Conservation (phyloP, 2,797 vertebrate genomes). For the Squalus acanthias region DNA sequence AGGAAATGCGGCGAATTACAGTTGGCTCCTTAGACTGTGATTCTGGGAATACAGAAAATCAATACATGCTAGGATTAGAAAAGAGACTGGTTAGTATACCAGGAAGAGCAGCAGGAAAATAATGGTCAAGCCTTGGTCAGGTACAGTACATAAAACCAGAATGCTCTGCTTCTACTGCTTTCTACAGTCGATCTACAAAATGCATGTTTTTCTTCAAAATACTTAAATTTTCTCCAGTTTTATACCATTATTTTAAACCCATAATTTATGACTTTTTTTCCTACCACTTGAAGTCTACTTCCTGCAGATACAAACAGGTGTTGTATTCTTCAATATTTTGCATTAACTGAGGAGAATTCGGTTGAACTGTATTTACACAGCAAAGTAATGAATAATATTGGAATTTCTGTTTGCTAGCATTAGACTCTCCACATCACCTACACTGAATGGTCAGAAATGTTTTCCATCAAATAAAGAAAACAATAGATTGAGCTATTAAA, state of each 20-base stretch:
- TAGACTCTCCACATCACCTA: background rate
- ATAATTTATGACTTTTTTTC: background rate
- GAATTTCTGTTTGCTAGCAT: background rate
- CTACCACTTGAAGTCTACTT: background rate
- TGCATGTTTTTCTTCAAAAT: background rate
- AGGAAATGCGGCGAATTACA: conserved; percentile 79
- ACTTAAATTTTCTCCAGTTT: background rate
- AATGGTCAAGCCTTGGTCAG: background rate
- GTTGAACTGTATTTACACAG: background rate
- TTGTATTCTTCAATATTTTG: background rate
- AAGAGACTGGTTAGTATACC: conserved; percentile 45
- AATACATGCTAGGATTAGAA: conserved; percentile 55
- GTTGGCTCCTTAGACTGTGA: conserved; percentile 75
- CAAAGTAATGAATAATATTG: background rate
- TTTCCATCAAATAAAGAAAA: background rate
- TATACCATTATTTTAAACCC: background rate
- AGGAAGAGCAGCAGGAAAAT: conserved; percentile 36
- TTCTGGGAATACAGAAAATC: conserved; percentile 61
- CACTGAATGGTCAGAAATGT: background rate
- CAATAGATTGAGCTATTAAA: conserved; percentile 10
- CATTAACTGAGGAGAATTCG: background rate
- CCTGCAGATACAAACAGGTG: background rate
- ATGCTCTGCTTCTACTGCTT: background rate
- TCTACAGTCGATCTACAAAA: background rate
- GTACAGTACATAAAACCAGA: background rate